Base-by-base conservation (phyloP, 2,113 vertebrate genomes). In the Caloenas nicobarica region DNA sequence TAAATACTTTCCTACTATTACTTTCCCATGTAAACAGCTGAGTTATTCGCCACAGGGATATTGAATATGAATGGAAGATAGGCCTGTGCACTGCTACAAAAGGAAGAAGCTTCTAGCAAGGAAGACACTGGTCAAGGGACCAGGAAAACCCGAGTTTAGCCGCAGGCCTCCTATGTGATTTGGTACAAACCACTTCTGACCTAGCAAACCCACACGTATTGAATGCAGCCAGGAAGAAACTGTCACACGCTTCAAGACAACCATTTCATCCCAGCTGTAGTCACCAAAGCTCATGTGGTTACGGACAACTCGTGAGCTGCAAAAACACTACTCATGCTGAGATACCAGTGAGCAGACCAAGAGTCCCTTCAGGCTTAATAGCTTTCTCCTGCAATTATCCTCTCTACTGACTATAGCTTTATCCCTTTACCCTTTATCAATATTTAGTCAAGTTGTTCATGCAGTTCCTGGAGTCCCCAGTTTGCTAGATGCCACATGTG, bases 1-100 rank as follows among this genome's bases (percentile, higher is more conserved):
- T 90, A 69, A 95, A 84, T 86, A 83, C 58, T 91, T 95, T 86
- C 84, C 84, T 80, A 69, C 46, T 64, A 74, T 62, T 86, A 79
- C 77, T 91, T 85, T 91, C 51, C 72, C 87, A 65, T 46, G 66
- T 53, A 89, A 95, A 85, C 65, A 82, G 50, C 34, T n/a, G 71
- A 81, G 18, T 80, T 60, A 79, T 40, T 90, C 90, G 89, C 57
- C 53, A 81, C 54, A 46, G 36, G 25, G 65, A 69, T 25, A n/a
- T 1, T 46, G 53, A 65, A 26, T 38, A 56, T 17, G 33, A 91
- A 79, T 42, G 38, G 44, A 78, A 80, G 51, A 58, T n/a, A 74
- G 44, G 33, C 68, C 77, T 57, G 61, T 42, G 34, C 13, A 4
- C 16, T 48, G n/a, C 13, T 64, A 40, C 24, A n/a, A 72, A 79